Evolutionary conservation across 92 coral and sea anemone species (phyloP), one percentile per base, ranked within the genome.

Genomic region (Bergia puertoricense): DNA sequence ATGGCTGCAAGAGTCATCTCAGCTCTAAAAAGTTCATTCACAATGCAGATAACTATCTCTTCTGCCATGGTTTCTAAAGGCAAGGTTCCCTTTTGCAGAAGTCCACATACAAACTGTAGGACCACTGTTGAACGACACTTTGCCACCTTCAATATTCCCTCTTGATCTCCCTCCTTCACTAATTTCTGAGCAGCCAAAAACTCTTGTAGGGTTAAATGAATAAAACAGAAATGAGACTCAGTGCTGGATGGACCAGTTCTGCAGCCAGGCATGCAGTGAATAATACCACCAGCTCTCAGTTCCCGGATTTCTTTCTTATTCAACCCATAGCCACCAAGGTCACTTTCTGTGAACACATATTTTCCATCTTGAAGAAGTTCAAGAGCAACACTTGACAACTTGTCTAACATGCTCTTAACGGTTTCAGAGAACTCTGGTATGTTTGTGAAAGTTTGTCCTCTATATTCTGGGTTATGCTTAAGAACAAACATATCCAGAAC

Each of bases 391-490:
- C 39, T 15, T 1, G 79, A 74, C 79, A 74, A 40, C 18, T 36
- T 13, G 74, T 68, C 74, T 37, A 68, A 68, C 74, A 68, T 68
- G 36, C 11, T 68, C 38, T n/a, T 2, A 68, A 74, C 45, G 6
- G 43, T 36, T 74, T 4, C 5, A 74, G 79, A 74, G 6, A 74
- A 74, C 42, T 30, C 48, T 36, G 43, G 79, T 40, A 8, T 74
- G 36, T 2, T 40, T 74, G 43, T 40, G 46, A 74, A 37, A 3
- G 79, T 20, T 13, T 74, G 13, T 5, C 82, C 67, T 79, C 66
- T 44, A 16, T 46, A 79, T 46, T 79, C 82, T 51, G 82, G 82
- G 40, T 79, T 67, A 45, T 79, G 82, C 51, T 79, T 79, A 23
- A 10, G 37, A 2, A 79, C 40, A 79, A 79, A 79, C 83, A 79